Base-by-base conservation (phyloP, 2,113 vertebrate genomes). In the Microcebus murinus region DNA sequence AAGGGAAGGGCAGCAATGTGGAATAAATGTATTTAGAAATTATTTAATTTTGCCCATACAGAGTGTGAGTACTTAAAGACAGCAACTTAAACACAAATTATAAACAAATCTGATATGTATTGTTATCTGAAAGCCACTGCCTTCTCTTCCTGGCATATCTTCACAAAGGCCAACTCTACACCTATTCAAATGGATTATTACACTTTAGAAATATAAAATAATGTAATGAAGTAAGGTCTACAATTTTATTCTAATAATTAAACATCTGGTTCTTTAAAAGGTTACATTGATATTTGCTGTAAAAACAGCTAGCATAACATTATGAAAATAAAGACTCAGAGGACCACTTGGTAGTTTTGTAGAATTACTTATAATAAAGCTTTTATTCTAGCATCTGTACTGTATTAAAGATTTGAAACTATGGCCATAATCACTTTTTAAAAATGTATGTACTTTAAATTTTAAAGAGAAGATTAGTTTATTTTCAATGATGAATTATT, bases 401-500 rank as follows among this genome's bases (percentile, higher is more conserved):
- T 83, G 17, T 81, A 74, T 79, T 63, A 59, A 90, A 83, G 39
- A 55, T 68, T 93, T 93, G 61, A 92, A 94, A 77, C 76, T 74
- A 45, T 67, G 84, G 23, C 36, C 20, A 27, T 45, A n/a, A 12
- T 71, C 39, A 27, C 61, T 84, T 57, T 25, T 68, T 94, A 85
- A 55, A 88, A 93, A 68, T 86, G 6, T 48, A 29, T 31, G 17
- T 34, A 61, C n/a, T 83, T 95, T 85, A 94, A 77, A 85, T 91
- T 95, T 94, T 92, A 80, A 94, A 68, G 11, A 83, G 4, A 59
- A 87, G 50, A 83, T 67, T 25, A 31, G 29, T 91, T 91, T 79
- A 17, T 70, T 74, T 91, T 73, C 36, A 61, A 6, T 55, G 39
- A 96, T 74, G 42, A 96, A 68, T 89, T 91, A 93, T 93, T 92